Evolutionary conservation across 2,888 invertebrate species (phyloP), one percentile per base, ranked within the genome.

Genomic region (Chromoteleia sp.): DNA sequence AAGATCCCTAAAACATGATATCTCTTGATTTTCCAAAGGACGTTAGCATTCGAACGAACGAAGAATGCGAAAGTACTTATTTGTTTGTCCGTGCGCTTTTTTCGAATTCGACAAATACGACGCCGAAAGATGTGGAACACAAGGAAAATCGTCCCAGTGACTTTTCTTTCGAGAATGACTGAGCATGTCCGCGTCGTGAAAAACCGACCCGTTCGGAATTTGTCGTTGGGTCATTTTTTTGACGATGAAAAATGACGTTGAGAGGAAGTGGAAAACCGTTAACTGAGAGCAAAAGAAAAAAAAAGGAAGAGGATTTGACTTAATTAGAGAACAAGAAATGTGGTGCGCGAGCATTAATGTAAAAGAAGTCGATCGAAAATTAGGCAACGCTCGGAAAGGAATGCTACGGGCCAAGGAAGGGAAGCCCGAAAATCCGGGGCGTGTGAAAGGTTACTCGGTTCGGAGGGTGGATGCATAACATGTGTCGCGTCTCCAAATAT

Each of bases 401-500:
- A 25, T 25, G 45, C 43, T 45, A 8, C 21, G 41, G 59, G 4
- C 43, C 19, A 10, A 29, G 8, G 43, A 30, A 58, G 54, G 63
- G 74, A 74, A 74, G 68, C 45, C 68, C 25, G 61, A 78, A 79
- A 81, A 67, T 81, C 76, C 54, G 67, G 88, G 86, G 87, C 88
- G 86, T 86, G 86, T 87, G 89, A 88, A 87, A 88, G 86, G 88
- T 89, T 89, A 88, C 81, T 84, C 85, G 78, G 30, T 63, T 68
- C 45, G 77, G 74, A 83, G 84, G 79, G 83, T 83, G 84, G 80
- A 83, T 85, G 85, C 82, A 78, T 83, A 84, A 86, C 89, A 88
- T 86, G 87, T 88, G 88, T 84, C 79, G 76, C 76, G 76, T 83
- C 84, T 77, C 78, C 70, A 74, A 78, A 82, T 78, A 78, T 78